Evolutionary conservation across 2,113 vertebrate species (phyloP).

Genomic region (Nesogale talazaci): DNA sequence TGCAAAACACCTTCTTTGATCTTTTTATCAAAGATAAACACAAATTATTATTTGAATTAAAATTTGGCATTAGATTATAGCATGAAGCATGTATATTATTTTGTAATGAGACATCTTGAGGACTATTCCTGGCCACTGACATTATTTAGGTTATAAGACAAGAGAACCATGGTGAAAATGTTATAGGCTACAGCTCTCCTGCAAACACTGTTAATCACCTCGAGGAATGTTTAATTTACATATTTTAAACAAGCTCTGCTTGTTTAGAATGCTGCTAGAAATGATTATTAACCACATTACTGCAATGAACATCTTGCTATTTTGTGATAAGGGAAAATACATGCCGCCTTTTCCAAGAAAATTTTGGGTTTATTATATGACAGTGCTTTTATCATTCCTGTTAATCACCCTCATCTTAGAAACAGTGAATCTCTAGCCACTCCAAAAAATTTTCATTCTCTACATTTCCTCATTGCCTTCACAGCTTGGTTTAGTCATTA

Average conservation of each 20-base stretch:
- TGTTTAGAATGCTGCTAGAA: constrained; percentile 33
- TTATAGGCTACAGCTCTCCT: not conserved
- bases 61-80: not conserved
- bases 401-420: not conserved
- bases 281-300: constrained; percentile 39
- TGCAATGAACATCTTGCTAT: constrained; percentile 30
- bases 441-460: constrained; percentile 12
- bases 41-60: constrained; percentile 29
- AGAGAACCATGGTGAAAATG: not conserved
- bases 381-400: not conserved
- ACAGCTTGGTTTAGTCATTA: not conserved
- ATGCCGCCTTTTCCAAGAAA: constrained; percentile 9
- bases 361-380: constrained; percentile 34
- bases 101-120: constrained; percentile 22
- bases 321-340: constrained; percentile 46
- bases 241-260: constrained; percentile 53
- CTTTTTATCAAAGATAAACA: not conserved
- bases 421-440: constrained; percentile 18
- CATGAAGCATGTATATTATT: not conserved
- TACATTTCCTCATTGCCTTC: not conserved
- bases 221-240: not conserved
- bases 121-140: not conserved
- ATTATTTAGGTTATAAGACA: constrained; percentile 40
- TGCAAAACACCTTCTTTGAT: constrained; percentile 40
- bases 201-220: constrained; percentile 5